Evolutionary conservation across 2,797 vertebrate genomes (phyloP).

Genomic region (Saxicola maurus): DNA sequence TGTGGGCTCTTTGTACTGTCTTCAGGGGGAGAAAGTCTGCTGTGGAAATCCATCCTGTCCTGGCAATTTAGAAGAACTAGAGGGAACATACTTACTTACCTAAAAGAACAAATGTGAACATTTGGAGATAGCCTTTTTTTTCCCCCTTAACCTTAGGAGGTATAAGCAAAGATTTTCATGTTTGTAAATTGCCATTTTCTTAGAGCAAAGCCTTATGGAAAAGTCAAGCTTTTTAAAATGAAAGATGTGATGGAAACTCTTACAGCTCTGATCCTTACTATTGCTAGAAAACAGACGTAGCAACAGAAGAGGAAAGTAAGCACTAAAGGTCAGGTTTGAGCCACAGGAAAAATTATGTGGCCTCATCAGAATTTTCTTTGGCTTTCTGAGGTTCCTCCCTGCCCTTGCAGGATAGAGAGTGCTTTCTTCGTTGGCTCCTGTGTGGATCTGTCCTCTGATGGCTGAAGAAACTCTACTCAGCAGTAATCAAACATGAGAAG

Average conservation of each 20-base stretch:
- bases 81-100: slow-evolving; percentile 38
- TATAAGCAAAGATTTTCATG: slow-evolving; percentile 35
- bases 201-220: slow-evolving; percentile 47
- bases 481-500: background rate
- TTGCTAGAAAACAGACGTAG: slow-evolving; percentile 16
- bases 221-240: background rate
- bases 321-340: slow-evolving; percentile 1
- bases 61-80: slow-evolving; percentile 44
- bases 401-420: background rate
- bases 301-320: background rate
- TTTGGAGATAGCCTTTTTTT: slow-evolving; percentile 7
- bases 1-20: background rate
- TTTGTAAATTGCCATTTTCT: slow-evolving; percentile 54
- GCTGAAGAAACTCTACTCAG: background rate
- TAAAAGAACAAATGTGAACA: slow-evolving; percentile 41
- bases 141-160: background rate
- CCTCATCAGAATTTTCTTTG: background rate
- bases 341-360: background rate
- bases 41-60: slow-evolving; percentile 5
- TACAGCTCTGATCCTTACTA: slow-evolving; percentile 12
- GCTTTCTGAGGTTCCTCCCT: background rate
- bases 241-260: slow-evolving; percentile 24
- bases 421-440: background rate
- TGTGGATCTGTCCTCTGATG: background rate
- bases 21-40: background rate